Percentiles rank a stretch among this genome's conserved stretches.
These are phyloP conservation scores for Dione vanillae DNA, from an alignment of 2,888 invertebrate species.

Conservation along the genomic window DNA sequence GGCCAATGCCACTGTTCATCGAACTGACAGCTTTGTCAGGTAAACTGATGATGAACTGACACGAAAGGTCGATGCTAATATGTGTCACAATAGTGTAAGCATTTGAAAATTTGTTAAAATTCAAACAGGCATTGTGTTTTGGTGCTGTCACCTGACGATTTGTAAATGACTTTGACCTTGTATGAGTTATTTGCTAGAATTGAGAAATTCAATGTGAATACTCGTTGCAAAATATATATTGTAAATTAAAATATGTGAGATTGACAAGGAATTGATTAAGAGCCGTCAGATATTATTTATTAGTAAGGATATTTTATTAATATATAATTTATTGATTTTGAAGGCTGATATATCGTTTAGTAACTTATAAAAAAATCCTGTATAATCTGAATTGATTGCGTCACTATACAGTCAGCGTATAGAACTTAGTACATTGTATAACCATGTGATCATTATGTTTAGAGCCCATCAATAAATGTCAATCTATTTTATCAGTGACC, in stretches of 20 bases:
- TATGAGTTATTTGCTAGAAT: neutral
- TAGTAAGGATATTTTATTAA: neutral
- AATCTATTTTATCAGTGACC: conserved; percentile 8
- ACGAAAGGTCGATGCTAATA: conserved; percentile 29
- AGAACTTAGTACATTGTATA: neutral
- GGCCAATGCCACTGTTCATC: neutral
- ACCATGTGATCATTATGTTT: neutral
- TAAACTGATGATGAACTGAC: conserved; percentile 31
- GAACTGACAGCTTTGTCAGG: neutral
- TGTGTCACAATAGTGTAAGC: conserved; percentile 17
- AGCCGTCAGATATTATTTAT: neutral
- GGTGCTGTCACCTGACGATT: conserved; percentile 14
- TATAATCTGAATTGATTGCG: no score
- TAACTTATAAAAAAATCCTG: neutral
- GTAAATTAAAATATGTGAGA: neutral
- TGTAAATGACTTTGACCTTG: conserved; percentile 17
- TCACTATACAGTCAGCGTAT: no score
- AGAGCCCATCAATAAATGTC: conserved; percentile 14
- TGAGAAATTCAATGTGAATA: conserved; percentile 5
- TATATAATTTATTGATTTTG: neutral
- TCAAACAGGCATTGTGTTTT: conserved; percentile 22
- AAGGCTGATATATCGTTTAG: neutral
- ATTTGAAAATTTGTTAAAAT: conserved; percentile 18
- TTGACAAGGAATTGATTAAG: conserved; percentile 7
- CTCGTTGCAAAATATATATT: neutral